These are phyloP conservation scores for Lasioglossum marginatum DNA, from an alignment of 2,888 invertebrate genomes.

Conservation along the genomic window DNA sequence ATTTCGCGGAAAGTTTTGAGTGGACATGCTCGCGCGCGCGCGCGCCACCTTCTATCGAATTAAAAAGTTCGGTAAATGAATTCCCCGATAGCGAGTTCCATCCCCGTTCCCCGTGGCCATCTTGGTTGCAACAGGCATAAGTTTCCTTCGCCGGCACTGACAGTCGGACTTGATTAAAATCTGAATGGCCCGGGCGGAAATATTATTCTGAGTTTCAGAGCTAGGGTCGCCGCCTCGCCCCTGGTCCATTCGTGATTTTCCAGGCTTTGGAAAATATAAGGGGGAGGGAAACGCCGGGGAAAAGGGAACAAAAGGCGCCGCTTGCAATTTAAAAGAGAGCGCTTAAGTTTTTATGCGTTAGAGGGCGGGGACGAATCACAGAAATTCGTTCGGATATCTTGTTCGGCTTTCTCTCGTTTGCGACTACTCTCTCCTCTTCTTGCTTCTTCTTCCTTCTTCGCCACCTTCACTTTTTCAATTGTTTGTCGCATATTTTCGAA, in stretches of 20 bases:
- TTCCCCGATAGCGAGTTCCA: constrained; percentile 48
- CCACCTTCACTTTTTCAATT: not conserved
- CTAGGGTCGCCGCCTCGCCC: constrained; percentile 16
- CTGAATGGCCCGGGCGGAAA: constrained; percentile 58
- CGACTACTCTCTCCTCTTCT: not conserved
- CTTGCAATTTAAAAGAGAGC: constrained; percentile 54
- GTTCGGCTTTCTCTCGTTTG: not conserved
- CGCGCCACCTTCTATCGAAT: constrained; percentile 48
- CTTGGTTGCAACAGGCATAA: constrained; percentile 40
- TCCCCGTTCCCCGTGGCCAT: not conserved
- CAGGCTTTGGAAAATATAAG: constrained; percentile 37
- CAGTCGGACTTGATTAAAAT: constrained; percentile 73
- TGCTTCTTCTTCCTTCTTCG: not conserved
- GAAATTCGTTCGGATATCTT: constrained; percentile 58
- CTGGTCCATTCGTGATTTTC: constrained; percentile 35
- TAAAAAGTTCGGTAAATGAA: constrained; percentile 65
- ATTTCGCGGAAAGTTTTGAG: constrained; percentile 20
- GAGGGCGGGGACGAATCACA: constrained; percentile 33
- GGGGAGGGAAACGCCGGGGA: constrained; percentile 22
- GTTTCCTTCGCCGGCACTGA: constrained; percentile 52
- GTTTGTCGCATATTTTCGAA: constrained; percentile 33
- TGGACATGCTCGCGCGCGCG: constrained; percentile 6
- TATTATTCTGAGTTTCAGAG: constrained; percentile 50
- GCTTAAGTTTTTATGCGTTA: constrained; percentile 47
- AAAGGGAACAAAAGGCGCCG: constrained; percentile 39